These are phyloP conservation scores for Homarus gammarus DNA, from an alignment of 2,888 invertebrate species.

Conservation along the genomic window DNA sequence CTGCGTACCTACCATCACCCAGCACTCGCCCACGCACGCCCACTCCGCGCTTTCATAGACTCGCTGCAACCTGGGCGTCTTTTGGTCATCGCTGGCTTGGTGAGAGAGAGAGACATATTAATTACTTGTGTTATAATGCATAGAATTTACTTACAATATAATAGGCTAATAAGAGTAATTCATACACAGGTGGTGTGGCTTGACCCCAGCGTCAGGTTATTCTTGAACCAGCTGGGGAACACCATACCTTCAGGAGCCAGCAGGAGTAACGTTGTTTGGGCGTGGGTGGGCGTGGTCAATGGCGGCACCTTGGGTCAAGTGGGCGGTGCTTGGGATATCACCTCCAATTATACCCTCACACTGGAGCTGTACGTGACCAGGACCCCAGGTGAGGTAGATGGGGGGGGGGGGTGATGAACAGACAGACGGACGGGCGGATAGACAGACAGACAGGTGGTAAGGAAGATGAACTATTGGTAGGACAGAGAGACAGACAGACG, in stretches of 20 bases:
- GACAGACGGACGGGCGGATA: too few relatives aligned
- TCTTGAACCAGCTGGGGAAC: background rate
- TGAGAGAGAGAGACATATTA: background rate
- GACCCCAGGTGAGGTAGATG: background rate
- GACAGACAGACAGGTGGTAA: too few relatives aligned
- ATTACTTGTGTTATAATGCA: background rate
- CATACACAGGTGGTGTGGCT: background rate
- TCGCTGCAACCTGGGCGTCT: conserved; percentile 36
- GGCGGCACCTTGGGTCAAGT: background rate
- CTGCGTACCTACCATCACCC: conserved; percentile 43
- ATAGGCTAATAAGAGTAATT: background rate
- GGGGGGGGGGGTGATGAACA: background rate
- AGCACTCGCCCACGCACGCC: conserved; percentile 1
- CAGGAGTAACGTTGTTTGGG: background rate
- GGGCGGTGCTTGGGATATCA: background rate
- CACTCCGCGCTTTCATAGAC: conserved; percentile 24
- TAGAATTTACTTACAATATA: too few relatives aligned
- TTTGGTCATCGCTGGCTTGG: conserved; percentile 22
- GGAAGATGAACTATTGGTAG: too few relatives aligned
- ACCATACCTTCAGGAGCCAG: background rate
- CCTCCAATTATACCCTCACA: background rate
- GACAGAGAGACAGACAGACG: too few relatives aligned
- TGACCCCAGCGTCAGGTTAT: background rate
- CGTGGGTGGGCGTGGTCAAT: background rate
- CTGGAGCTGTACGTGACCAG: background rate